Percentiles rank a stretch among this genome's conserved stretches.
These are phyloP conservation scores for Euspilapteryx auroguttella DNA, from an alignment of 2,888 invertebrate species.

Conservation along the genomic window DNA sequence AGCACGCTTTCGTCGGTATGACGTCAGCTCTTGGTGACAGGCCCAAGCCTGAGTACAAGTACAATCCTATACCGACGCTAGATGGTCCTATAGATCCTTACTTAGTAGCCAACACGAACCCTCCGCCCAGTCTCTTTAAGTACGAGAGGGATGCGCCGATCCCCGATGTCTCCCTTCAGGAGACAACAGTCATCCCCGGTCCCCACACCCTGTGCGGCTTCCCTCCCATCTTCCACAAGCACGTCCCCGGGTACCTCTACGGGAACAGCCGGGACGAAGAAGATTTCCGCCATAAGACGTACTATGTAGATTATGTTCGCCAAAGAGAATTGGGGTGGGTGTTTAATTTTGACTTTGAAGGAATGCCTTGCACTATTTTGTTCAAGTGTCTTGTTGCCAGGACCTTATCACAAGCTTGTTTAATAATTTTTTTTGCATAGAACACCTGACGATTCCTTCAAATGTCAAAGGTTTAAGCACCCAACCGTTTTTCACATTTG, in stretches of 20 bases:
- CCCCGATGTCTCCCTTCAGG: constrained; percentile 31
- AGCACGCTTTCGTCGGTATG: constrained; percentile 45
- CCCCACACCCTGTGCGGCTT: constrained; percentile 44
- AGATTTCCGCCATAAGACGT: constrained; percentile 51
- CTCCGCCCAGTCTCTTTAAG: constrained; percentile 38
- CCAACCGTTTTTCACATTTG: constrained; percentile 23
- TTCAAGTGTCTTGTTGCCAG: no score
- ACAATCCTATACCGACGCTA: constrained; percentile 35
- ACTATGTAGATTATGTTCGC: constrained; percentile 56
- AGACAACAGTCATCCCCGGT: constrained; percentile 31
- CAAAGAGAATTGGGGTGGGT: constrained; percentile 56
- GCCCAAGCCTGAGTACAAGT: constrained; percentile 40
- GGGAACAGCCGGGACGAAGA: constrained; percentile 42
- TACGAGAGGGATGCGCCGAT: constrained; percentile 48
- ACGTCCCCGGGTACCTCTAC: constrained; percentile 51
- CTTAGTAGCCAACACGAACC: constrained; percentile 26
- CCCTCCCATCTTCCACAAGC: constrained; percentile 48
- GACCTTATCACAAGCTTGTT: background rate
- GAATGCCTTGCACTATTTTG: constrained; percentile 27
- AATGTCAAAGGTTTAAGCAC: constrained; percentile 46
- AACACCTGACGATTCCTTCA: constrained; percentile 32
- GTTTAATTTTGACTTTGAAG: constrained; percentile 48
- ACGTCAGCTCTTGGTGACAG: constrained; percentile 40
- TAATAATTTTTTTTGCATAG: constrained; percentile 3
- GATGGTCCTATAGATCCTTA: constrained; percentile 43